Base-by-base conservation (phyloP, 2,888 invertebrate species). In the Octonoba sinensis region DNA sequence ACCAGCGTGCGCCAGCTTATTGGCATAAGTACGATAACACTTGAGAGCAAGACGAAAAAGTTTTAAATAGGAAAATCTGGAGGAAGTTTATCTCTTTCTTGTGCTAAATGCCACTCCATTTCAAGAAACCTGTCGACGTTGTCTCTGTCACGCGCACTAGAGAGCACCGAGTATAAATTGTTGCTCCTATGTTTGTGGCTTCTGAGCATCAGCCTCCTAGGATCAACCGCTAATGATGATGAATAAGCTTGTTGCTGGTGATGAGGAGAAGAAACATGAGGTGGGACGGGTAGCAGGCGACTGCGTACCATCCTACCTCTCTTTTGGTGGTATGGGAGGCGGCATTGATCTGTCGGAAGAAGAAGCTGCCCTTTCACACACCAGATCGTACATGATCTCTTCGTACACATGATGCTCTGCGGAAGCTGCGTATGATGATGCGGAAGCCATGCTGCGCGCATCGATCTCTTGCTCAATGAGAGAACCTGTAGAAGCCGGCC, bases 401-500 rank as follows among this genome's bases (percentile, higher is more conserved):
- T 87, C 87, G 76, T 87, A 87, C 16, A 87, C 86, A 77, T 87
- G 87, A 77, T 87, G 87, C 51, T 87, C 87, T 15, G 86, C 85
- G 12, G 82, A 84, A 54, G 69, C 73, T 22, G 66, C 81, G 57
- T 66, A 77, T n/a, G 79, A 73, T 0, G 79, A 72, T 13, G 77
- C 46, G 11, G 67, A 76, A 4, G 75, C 74, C 13, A 74, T 71
- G 27, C 70, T 62, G n/a, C 77, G 54, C n/a, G 70, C 62, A n/a
- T 82, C 59, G 18, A 82, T 67, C n/a, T 81, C 74, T 16, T 81
- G 79, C 16, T 74, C 82, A 46, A 82, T 62, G 22, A 82, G 60
- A 8, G 82, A 82, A 22, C 82, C 82, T 11, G 82, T 82, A 16
- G 82, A 82, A 8, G 75, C 82, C 2, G 82, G 82, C 44, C 82